Evolutionary conservation across 2,888 invertebrate genomes (phyloP), one percentile per base, ranked within the genome.

Genomic region (Euplexia lucipara): DNA sequence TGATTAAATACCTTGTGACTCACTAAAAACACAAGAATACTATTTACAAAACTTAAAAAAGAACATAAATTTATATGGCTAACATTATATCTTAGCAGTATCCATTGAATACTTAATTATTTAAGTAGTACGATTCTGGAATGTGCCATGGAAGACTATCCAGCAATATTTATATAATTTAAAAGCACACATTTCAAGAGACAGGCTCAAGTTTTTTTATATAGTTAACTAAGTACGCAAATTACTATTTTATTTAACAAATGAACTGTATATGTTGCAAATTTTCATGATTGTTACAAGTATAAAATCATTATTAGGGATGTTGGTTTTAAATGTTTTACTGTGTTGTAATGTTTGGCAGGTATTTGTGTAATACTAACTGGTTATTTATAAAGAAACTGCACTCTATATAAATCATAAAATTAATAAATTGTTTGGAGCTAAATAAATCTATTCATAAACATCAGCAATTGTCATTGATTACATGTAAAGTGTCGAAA

Each of bases 1-100:
- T 88, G 83, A 85, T 83, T 87, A 86, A 85, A 83, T 87, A 85
- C 64, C 65, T 73, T 83, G 75, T 89, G 87, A 89, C 83, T 88
- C 86, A 88, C 75, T 69, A 44, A 68, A 70, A 66, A 76, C 34
- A 54, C 53, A 57, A 70, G 59, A 79, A 77, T 73, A 61, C 49
- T 45, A 22, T 66, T 51, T 30, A 42, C 41, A 66, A 7, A 14
- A 20, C 61, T 14, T 48, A 22, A 12, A n/a, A 61, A 60, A 53
- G 7, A 44, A 34, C 22, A 45, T 35, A 4, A 18, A 44, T 37
- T 51, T 20, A 34, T 7, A 7, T 9, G 20, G 14, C 32, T 47
- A 22, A 8, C 30, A 51, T 22, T 51, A 14, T 37, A 45, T 35
- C 32, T 37, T 70, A 48, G n/a, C 57, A 41, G n/a, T 45, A 57